Conservation (phyloP, 2,888 invertebrate species). For the Ctena decussata region DNA sequence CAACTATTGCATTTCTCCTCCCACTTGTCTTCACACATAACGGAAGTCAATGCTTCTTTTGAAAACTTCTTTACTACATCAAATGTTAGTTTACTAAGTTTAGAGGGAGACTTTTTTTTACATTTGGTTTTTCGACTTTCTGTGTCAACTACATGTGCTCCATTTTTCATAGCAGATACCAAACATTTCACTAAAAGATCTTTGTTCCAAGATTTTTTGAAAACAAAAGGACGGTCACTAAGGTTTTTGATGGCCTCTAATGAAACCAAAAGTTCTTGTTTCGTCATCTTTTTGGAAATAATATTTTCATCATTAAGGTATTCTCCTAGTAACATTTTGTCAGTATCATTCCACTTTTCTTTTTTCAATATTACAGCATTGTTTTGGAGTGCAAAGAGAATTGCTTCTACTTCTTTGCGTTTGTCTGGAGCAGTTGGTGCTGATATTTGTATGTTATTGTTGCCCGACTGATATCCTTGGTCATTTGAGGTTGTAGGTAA, state of each 20-base stretch:
- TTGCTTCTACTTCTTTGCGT: not conserved
- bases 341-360: not conserved
- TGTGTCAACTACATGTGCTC: not conserved
- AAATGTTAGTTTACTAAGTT: not conserved
- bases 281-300: not conserved
- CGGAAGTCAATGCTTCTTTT: not conserved
- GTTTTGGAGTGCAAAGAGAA: not conserved
- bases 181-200: no score
- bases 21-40: not conserved
- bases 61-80: not conserved
- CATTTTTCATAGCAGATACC: not conserved
- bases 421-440: not conserved
- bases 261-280: not conserved
- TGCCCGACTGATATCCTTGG: not conserved
- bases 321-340: not conserved
- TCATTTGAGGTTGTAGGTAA: not conserved
- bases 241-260: not conserved
- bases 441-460: not conserved
- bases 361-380: not conserved
- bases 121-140: not conserved
- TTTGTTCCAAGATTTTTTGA: not conserved
- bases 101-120: not conserved
- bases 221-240: not conserved
- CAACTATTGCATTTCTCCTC: not conserved
- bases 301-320: not conserved